Evolutionary conservation across 2,797 vertebrate genomes (phyloP).

Genomic region (Melanotaenia maccullochi): DNA sequence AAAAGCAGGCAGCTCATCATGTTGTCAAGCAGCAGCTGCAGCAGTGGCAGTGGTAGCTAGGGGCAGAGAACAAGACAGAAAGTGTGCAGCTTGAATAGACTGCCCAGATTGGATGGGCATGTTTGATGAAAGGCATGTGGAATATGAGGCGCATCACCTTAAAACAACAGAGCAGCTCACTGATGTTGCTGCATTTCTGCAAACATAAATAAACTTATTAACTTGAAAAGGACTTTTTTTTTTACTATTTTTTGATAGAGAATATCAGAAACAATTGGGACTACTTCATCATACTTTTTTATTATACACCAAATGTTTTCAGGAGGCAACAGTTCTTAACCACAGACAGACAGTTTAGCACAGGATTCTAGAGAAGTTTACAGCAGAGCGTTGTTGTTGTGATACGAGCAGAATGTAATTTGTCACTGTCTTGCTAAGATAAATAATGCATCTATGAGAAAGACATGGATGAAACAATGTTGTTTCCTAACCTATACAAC

Average conservation of each 20-base stretch:
- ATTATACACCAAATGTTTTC: neutral
- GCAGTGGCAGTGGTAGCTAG: no score
- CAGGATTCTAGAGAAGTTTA: no score
- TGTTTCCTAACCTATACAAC: neutral
- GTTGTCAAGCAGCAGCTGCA: no score
- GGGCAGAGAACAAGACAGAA: neutral
- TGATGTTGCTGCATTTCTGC: no score
- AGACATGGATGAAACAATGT: neutral
- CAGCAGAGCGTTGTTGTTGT: neutral
- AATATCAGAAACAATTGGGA: neutral
- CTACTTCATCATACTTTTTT: neutral
- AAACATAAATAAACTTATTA: no score
- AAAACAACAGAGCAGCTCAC: no score
- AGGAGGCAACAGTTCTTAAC: neutral
- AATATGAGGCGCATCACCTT: no score
- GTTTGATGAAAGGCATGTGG: no score
- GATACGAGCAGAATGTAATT: neutral
- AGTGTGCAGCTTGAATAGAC: neutral
- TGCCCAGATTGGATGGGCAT: neutral
- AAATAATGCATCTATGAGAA: no score
- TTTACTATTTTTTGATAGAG: neutral
- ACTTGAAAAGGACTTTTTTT: neutral
- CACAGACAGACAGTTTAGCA: neutral
- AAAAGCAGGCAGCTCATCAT: no score
- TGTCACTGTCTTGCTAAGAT: neutral